phyloP scores from a whole-genome alignment of 1,140 invertebrate genomes.

The Radopholus similis region DNA sequence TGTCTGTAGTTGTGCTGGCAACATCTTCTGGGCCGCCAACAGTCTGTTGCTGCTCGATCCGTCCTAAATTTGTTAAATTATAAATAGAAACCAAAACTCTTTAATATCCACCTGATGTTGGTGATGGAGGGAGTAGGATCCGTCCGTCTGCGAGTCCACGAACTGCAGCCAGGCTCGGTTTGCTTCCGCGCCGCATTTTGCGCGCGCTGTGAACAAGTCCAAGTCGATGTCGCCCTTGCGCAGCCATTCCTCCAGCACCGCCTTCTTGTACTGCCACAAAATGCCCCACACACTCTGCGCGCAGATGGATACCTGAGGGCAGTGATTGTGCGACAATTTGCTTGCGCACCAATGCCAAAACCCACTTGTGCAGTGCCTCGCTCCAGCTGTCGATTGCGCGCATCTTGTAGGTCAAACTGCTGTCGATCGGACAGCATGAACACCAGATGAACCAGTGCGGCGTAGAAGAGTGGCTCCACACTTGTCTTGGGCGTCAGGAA shows the following conservation, averaged over 20 bases:
- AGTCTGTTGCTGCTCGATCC: neutral
- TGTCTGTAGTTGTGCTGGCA: conserved; percentile 70
- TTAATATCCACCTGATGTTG: conserved; percentile 9
- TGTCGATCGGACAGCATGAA: conserved; percentile 76
- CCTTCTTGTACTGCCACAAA: conserved; percentile 89
- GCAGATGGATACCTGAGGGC: conserved; percentile 68
- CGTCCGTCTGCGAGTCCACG: conserved; percentile 72
- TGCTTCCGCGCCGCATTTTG: conserved; percentile 78
- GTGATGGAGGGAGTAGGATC: conserved; percentile 70
- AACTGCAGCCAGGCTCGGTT: conserved; percentile 83
- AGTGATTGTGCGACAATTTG: conserved; percentile 5
- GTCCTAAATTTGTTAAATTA: neutral
- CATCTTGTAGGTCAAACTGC: conserved; percentile 44
- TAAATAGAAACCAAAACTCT: conserved; percentile 4
- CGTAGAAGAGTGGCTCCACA: conserved; percentile 66
- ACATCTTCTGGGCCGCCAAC: neutral
- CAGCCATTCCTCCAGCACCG: conserved; percentile 75
- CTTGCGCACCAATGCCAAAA: conserved; percentile 8
- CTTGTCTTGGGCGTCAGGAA: conserved; percentile 85
- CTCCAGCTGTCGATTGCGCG: conserved; percentile 34
- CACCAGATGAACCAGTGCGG: conserved; percentile 89
- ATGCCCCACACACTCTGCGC: conserved; percentile 93
- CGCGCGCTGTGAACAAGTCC: conserved; percentile 70
- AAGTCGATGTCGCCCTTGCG: conserved; percentile 75
- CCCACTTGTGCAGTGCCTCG: conserved; percentile 47